These are phyloP conservation scores for Heliconius cydno DNA, from an alignment of 2,888 invertebrate genomes.

Conservation along the genomic window DNA sequence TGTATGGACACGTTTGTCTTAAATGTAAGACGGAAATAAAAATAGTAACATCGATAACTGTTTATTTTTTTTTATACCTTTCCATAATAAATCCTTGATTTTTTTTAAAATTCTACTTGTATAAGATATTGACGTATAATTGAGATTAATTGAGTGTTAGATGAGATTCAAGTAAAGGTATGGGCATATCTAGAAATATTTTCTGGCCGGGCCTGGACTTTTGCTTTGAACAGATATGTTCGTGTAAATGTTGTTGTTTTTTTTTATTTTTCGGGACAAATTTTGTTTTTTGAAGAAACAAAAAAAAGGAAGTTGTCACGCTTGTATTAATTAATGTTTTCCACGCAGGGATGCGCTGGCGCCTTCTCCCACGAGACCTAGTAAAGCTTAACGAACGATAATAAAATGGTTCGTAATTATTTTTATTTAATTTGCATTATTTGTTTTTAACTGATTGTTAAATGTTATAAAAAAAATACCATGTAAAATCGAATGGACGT, in stretches of 20 bases:
- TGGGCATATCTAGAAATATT: no score
- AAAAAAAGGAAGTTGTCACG: background rate
- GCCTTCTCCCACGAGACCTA: slow-evolving; percentile 78
- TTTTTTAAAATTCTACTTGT: background rate
- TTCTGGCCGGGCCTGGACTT: no score
- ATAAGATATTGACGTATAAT: background rate
- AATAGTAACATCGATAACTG: slow-evolving; percentile 75
- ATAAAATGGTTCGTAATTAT: slow-evolving; percentile 55
- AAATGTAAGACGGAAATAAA: slow-evolving; percentile 76
- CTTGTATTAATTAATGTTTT: slow-evolving; percentile 48
- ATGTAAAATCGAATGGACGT: slow-evolving; percentile 16
- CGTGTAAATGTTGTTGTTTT: no score
- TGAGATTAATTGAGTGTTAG: background rate
- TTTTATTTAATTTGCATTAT: slow-evolving; percentile 5
- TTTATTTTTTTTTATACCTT: slow-evolving; percentile 61
- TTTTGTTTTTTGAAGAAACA: no score
- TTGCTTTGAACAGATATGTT: no score
- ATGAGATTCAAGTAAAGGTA: no score
- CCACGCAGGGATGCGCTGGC: slow-evolving; percentile 77
- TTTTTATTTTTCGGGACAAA: no score
- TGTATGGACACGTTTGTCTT: slow-evolving; percentile 76
- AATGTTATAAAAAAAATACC: slow-evolving; percentile 8
- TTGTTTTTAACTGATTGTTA: background rate
- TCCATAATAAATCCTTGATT: background rate
- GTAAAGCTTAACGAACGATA: slow-evolving; percentile 69